Evolutionary conservation across 2,888 invertebrate species (phyloP).

Genomic region (Apodemia duryi): DNA sequence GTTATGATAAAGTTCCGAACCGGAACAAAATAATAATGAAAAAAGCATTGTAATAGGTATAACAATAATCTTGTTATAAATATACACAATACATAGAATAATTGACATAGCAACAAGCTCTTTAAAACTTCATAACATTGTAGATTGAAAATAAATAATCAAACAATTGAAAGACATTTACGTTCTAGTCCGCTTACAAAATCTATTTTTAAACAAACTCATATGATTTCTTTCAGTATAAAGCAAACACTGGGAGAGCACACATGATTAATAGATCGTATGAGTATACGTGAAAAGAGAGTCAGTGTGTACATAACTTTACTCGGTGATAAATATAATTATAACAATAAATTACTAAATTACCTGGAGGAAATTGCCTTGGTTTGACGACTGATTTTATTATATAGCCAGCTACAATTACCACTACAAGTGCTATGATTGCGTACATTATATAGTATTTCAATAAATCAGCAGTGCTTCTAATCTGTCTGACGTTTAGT

Average conservation of each 20-base stretch:
- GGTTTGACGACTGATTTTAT: slow-evolving; percentile 53
- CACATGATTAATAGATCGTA: neutral
- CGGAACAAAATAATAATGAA: too few species aligned
- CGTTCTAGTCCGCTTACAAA: neutral
- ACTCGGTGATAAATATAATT: neutral
- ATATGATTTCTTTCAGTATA: slow-evolving; percentile 1
- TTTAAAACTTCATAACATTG: neutral
- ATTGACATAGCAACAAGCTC: too few species aligned
- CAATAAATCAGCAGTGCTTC: neutral
- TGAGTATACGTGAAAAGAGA: neutral
- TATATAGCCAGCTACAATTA: slow-evolving; percentile 31
- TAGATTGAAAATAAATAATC: neutral
- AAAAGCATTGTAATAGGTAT: too few species aligned
- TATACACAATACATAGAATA: too few species aligned
- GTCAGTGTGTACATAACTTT: neutral
- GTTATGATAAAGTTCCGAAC: too few species aligned
- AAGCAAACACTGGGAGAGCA: neutral
- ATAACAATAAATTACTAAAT: slow-evolving; percentile 26
- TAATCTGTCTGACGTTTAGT: neutral
- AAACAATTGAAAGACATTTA: neutral
- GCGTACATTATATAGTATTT: slow-evolving; percentile 30
- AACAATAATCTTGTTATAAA: too few species aligned
- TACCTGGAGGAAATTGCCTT: slow-evolving; percentile 74
- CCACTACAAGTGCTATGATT: slow-evolving; percentile 29
- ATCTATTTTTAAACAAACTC: slow-evolving; percentile 7